These are phyloP conservation scores for Paelopatides confundens DNA, from an alignment of 53 echinoderm and acorn worm genomes.

Conservation along the genomic window DNA sequence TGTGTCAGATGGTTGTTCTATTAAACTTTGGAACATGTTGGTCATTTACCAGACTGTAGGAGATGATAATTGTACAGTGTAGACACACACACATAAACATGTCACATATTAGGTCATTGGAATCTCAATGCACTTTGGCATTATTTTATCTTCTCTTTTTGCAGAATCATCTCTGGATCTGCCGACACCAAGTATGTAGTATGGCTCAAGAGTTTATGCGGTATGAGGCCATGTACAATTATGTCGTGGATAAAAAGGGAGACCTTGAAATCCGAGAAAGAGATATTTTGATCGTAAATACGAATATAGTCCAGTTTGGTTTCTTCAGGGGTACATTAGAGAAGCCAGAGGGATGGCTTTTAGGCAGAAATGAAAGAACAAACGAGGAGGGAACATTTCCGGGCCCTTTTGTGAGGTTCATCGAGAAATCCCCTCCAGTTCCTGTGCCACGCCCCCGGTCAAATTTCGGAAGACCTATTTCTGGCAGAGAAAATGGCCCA, in stretches of 20 bases:
- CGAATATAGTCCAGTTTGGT: constrained; percentile 36
- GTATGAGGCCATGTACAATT: constrained; percentile 79
- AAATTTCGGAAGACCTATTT: not conserved
- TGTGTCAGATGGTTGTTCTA: too few species aligned
- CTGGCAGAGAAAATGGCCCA: not conserved
- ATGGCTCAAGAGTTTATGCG: constrained; percentile 57
- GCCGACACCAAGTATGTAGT: not conserved
- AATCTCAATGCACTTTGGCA: too few species aligned
- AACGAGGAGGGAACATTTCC: constrained; percentile 84
- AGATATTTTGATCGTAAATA: constrained; percentile 72
- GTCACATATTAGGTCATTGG: too few species aligned
- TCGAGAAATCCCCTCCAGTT: not conserved
- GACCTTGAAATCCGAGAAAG: constrained; percentile 77
- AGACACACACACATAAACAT: too few species aligned
- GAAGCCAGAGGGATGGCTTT: constrained; percentile 87
- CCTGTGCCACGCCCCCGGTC: not conserved
- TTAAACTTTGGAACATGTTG: too few species aligned
- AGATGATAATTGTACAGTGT: too few species aligned
- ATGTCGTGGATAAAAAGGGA: constrained; percentile 56
- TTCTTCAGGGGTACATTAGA: constrained; percentile 85
- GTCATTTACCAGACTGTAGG: too few species aligned
- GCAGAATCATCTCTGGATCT: not conserved
- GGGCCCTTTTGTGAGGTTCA: constrained; percentile 83
- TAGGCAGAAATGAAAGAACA: constrained; percentile 86
- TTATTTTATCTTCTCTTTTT: not conserved